Conservation (phyloP, 2,888 invertebrate species). For the Anarsia innoxiella region DNA sequence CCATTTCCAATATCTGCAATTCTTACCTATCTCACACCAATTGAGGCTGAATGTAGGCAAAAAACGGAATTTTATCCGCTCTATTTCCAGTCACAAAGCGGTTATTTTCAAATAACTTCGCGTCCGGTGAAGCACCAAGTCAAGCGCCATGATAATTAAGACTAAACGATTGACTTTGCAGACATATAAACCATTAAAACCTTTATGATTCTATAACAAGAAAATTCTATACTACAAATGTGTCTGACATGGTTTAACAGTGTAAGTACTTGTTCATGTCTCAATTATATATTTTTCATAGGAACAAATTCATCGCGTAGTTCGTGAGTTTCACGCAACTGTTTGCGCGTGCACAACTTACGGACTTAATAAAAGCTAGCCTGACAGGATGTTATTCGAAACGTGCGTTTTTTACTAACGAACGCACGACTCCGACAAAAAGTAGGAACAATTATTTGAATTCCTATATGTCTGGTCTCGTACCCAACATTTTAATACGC, state of each 20-base stretch:
- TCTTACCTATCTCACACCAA: conserved; percentile 10
- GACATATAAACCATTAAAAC: conserved; percentile 3
- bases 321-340: no score
- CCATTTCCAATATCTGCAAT: conserved; percentile 7
- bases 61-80: conserved; percentile 22
- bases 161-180: conserved; percentile 31
- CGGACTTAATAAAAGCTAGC: not conserved
- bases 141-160: conserved; percentile 37
- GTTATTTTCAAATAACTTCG: conserved; percentile 26
- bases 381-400: conserved; percentile 7
- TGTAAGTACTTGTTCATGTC: no score
- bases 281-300: no score
- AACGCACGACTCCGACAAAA: not conserved
- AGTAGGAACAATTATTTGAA: conserved; percentile 5
- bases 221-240: no score
- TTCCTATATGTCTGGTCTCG: not conserved
- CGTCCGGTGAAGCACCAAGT: conserved; percentile 24
- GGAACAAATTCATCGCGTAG: no score
- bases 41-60: conserved; percentile 8
- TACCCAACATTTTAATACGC: no score
- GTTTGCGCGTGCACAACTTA: not conserved
- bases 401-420: not conserved
- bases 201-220: no score
- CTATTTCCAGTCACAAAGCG: conserved; percentile 17
- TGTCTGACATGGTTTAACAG: no score